Evolutionary conservation across 2,888 invertebrate species (phyloP), one percentile per base, ranked within the genome.

Genomic region (Campaea margaritaria): DNA sequence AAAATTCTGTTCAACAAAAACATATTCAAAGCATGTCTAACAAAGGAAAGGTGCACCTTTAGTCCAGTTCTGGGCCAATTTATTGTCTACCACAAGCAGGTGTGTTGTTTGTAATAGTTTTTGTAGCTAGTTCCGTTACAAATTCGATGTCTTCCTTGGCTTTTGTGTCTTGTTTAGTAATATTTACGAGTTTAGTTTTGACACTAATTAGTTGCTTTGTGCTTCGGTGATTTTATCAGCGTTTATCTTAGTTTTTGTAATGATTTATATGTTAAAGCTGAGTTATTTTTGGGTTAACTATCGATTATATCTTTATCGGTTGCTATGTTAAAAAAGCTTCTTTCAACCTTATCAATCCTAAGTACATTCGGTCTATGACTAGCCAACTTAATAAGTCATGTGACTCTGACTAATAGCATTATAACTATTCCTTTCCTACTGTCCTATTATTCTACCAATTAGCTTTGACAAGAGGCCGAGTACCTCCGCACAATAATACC

Each of bases 11-110:
- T 46, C 28, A 36, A 13, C 15, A 28, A 50, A 58, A 51, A 63
- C 61, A 46, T 58, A 61, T 59, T 61, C 61, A 61, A 64, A 59
- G 46, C 56, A 57, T 47, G 41, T 49, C 44, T 57, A 54, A 64
- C 61, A 64, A 67, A 55, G 41, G 50, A 28, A 56, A 46, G 68
- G 57, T 62, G 67, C 67, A 70, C 65, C 70, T 70, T 72, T 66
- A 58, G 60, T 49, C 56, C 64, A 58, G 52, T 59, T 69, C 65
- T 55, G 41, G 52, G 47, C 56, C 58, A 60, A 65, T 65, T 68
- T 70, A 68, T 68, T 61, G 69, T 55, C 43, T 43, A 43, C 50
- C 46, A 15, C 42, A 38, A 38, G 55, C 60, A 61, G 55, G 55
- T 61, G 60, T 31, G 44, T 9, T 56, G 46, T 47, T 61, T 46